Base-by-base conservation (phyloP, 1,140 invertebrate genomes). In the Drosophila pruinosa region DNA sequence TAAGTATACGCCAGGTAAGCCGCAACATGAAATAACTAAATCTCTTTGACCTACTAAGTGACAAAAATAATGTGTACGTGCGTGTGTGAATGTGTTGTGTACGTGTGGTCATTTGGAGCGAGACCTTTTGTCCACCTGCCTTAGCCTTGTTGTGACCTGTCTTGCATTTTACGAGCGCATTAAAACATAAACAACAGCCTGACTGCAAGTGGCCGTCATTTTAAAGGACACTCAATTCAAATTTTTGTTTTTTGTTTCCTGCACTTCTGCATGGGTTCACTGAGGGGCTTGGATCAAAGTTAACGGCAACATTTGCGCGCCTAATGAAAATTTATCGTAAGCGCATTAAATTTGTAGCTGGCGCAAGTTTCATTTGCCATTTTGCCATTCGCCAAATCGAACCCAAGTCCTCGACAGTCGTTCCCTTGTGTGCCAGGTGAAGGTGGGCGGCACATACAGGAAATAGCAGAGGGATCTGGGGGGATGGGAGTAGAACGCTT, bases 321-420 rank as follows among this genome's bases (percentile, higher is more conserved):
- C 72, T 85, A 86, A 85, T 85, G 85, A 81, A 85, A 85, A 86
- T 85, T 81, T 85, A 85, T 85, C 62, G 77, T 67, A 68, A 68
- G 73, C 81, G 81, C 77, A 77, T 85, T 85, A 85, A 86, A 81
- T 81, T 86, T 80, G 75, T 71, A 62, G 74, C 78, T 50, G 58
- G 53, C 63, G 74, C 74, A 82, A 82, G 47, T 81, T 82, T 75
- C 45, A 22, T 54, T 54, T 56, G 17, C 31, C 21, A 28, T 39
- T 47, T 70, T 70, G 19, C 38, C 47, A 63, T 52, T 64, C 39
- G 12, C n/a, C 48, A 56, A 71, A 64, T 48, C 59, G 59, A 64
- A 63, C 4, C 26, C 4, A 31, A 34, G 26, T 31, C 14, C 47
- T 34, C 26, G 24, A 31, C 14, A 10, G 15, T 4, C 15, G 21